phyloP scores from a whole-genome alignment of 2,797 vertebrate species.

The Podargus strigoides region DNA sequence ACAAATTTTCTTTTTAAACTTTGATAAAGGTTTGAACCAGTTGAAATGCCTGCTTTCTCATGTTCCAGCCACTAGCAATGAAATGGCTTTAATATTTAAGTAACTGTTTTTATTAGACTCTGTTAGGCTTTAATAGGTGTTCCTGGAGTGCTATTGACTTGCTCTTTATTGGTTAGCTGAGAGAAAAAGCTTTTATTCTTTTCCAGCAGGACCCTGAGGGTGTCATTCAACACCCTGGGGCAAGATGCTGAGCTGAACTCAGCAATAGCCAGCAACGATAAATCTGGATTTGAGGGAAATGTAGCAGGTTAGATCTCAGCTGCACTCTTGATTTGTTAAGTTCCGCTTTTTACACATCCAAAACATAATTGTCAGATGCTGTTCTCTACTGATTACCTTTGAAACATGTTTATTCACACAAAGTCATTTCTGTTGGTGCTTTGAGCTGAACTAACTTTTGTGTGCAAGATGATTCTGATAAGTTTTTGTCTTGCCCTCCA shows the following conservation, averaged over 20 bases:
- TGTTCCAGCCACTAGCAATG: slow-evolving; percentile 11
- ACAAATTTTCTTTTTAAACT: not conserved
- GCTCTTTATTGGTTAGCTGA: slow-evolving; percentile 15
- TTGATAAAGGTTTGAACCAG: not conserved
- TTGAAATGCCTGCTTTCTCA: slow-evolving; percentile 6
- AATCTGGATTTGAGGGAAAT: not conserved
- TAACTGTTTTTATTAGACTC: slow-evolving; percentile 50
- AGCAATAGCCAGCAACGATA: not conserved
- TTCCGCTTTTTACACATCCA: not conserved
- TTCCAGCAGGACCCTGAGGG: slow-evolving; percentile 25
- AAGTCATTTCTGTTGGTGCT: not conserved
- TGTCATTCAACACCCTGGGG: slow-evolving; percentile 13
- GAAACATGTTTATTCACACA: not conserved
- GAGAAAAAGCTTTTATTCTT: slow-evolving; percentile 38
- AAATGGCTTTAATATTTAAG: slow-evolving; percentile 49
- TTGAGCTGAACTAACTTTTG: not conserved
- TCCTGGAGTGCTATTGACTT: slow-evolving; percentile 31
- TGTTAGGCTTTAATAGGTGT: slow-evolving; percentile 48
- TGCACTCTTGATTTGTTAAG: not conserved
- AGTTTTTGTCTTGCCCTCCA: not conserved
- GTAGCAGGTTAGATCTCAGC: not conserved
- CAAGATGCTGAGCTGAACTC: not conserved
- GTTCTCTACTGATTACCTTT: not conserved
- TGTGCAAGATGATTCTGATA: not conserved
- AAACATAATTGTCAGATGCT: not conserved